A percentile compares a stretch with the other conserved stretches of the same genome.
Evolutionary conservation across 2,113 vertebrate genomes (phyloP).

Genomic region (Cryptomyrus ogoouensis): DNA sequence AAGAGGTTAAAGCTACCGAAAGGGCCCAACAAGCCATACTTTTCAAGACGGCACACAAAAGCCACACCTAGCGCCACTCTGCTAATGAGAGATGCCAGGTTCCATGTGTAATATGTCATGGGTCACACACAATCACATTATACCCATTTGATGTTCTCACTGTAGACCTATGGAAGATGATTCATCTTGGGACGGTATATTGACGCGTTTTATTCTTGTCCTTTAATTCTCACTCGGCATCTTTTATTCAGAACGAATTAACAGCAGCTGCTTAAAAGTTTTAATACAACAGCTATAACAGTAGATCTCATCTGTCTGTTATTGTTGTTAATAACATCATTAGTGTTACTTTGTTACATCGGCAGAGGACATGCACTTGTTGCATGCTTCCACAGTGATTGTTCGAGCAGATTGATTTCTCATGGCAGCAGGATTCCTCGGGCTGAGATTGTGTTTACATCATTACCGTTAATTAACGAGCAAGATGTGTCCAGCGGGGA

Average conservation of each 20-base stretch:
- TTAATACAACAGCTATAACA: slow-evolving; percentile 19
- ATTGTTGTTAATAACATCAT: slow-evolving; percentile 15
- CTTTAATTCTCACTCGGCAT: neutral
- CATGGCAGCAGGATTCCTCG: slow-evolving; percentile 34
- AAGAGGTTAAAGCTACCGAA: neutral
- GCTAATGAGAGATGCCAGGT: neutral
- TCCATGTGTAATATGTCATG: neutral
- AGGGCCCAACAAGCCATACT: neutral
- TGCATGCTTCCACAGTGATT: slow-evolving; percentile 37
- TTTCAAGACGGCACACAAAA: neutral
- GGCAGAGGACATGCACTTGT: slow-evolving; percentile 17
- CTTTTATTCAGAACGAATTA: neutral
- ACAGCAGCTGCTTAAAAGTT: slow-evolving; percentile 18
- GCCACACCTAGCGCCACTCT: neutral
- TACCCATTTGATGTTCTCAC: neutral
- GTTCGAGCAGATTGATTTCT: slow-evolving; percentile 54
- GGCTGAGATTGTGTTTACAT: slow-evolving; percentile 61
- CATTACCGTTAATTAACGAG: slow-evolving; percentile 57
- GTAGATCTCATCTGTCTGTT: slow-evolving; percentile 15
- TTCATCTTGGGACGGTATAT: neutral
- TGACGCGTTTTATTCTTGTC: neutral
- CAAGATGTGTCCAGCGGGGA: slow-evolving; percentile 37
- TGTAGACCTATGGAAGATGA: neutral
- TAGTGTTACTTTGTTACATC: neutral
- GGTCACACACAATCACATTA: neutral